Conservation (phyloP, 2,797 vertebrate species). For the Pseudomugil gertrudae region DNA sequence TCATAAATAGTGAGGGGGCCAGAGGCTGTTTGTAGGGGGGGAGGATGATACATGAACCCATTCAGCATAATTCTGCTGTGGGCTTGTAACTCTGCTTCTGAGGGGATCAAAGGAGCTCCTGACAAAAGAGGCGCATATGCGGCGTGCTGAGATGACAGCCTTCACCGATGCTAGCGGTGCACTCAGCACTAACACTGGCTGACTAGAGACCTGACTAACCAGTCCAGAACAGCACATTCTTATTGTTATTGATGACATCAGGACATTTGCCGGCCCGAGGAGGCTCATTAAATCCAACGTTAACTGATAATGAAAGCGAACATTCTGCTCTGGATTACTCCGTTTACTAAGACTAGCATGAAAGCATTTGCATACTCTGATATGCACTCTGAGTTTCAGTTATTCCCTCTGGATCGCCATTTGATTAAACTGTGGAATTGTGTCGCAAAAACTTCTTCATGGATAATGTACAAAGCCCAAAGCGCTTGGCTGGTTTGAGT, state of each 20-base stretch:
- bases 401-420: constrained; percentile 46
- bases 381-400: constrained; percentile 37
- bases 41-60: constrained; percentile 71
- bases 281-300: constrained; percentile 70
- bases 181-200: constrained; percentile 71
- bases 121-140: constrained; percentile 74
- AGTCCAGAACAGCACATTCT: constrained; percentile 64
- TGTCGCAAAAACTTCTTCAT: constrained; percentile 46
- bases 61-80: constrained; percentile 75
- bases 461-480: constrained; percentile 40
- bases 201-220: constrained; percentile 69
- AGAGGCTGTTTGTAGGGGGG: constrained; percentile 62
- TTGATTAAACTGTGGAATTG: constrained; percentile 59
- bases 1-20: constrained; percentile 68
- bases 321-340: constrained; percentile 47
- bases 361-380: constrained; percentile 52
- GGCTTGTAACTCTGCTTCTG: constrained; percentile 66
- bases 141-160: constrained; percentile 74
- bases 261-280: constrained; percentile 49
- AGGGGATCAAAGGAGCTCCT: constrained; percentile 72
- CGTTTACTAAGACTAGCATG: constrained; percentile 38
- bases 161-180: constrained; percentile 60
- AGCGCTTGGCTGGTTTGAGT: constrained; percentile 40
- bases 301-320: constrained; percentile 60
- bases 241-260: constrained; percentile 74